Evolutionary conservation across 1,140 invertebrate species (phyloP).

Genomic region (Eriosoma lanigerum): DNA sequence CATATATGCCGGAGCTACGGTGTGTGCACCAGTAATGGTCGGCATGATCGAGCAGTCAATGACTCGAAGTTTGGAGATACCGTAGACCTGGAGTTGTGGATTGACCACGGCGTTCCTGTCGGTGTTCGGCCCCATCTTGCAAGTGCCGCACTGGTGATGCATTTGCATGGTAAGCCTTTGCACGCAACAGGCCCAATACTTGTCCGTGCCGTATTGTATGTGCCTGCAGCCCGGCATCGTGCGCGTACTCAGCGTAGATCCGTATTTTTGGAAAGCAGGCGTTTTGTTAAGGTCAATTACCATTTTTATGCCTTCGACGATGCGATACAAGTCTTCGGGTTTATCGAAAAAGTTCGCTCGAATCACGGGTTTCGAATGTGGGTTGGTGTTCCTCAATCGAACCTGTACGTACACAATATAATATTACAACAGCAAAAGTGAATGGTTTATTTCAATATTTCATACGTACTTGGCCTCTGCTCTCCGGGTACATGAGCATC

Average conservation of each 20-base stretch:
- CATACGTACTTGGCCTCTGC: constrained; percentile 59
- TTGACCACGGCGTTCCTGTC: constrained; percentile 62
- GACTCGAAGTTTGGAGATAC: constrained; percentile 57
- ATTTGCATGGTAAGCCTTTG: constrained; percentile 70
- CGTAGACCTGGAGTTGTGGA: constrained; percentile 54
- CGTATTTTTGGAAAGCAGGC: constrained; percentile 58
- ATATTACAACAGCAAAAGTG: no score
- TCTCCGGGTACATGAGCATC: constrained; percentile 64
- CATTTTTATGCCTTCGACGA: constrained; percentile 55
- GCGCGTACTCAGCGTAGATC: constrained; percentile 65
- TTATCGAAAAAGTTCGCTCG: constrained; percentile 67
- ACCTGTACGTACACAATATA: constrained; percentile 56
- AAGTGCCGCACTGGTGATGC: constrained; percentile 73
- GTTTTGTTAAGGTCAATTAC: constrained; percentile 56
- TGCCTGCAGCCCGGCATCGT: constrained; percentile 70
- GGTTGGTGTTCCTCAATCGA: constrained; percentile 62
- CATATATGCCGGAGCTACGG: constrained; percentile 58
- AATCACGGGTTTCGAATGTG: constrained; percentile 66
- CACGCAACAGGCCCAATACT: constrained; percentile 75
- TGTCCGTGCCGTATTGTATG: constrained; percentile 64
- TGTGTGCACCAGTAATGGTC: constrained; percentile 57
- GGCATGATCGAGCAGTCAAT: constrained; percentile 61
- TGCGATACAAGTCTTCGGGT: constrained; percentile 56
- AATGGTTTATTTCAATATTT: background rate
- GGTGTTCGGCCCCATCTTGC: constrained; percentile 63